Evolutionary conservation across 2,113 vertebrate species (phyloP).

Genomic region (Nannospalax galili): DNA sequence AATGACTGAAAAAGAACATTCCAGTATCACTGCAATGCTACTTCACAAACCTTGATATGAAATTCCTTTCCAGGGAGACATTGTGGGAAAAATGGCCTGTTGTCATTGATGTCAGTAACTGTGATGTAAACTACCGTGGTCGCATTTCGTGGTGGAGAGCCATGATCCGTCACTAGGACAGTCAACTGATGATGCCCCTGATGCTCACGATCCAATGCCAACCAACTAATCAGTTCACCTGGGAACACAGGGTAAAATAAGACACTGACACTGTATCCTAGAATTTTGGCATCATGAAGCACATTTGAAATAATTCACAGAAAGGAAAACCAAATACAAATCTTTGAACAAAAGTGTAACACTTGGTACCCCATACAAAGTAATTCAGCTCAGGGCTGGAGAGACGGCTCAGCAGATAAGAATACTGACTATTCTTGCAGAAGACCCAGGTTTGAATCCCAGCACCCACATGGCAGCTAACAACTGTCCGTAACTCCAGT

Average conservation of each 20-base stretch:
- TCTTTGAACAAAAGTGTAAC: background rate
- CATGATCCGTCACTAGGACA: constrained; percentile 91
- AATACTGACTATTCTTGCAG: too few relatives aligned
- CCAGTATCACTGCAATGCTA: too few relatives aligned
- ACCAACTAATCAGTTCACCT: constrained; percentile 95
- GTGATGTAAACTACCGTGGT: constrained; percentile 86
- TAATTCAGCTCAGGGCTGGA: too few relatives aligned
- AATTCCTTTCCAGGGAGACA: constrained; percentile 83
- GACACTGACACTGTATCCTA: background rate
- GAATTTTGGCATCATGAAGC: fast-evolving
- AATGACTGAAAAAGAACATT: background rate
- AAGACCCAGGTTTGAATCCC: too few relatives aligned
- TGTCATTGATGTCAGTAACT: constrained; percentile 92
- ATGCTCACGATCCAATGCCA: constrained; percentile 91
- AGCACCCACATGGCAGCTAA: too few relatives aligned
- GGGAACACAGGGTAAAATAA: background rate
- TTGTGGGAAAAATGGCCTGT: constrained; percentile 90
- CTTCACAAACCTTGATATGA: constrained; percentile 87
- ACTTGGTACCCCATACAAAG: too few relatives aligned
- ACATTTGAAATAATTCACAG: background rate
- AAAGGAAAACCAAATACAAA: background rate
- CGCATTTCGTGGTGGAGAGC: constrained; percentile 88
- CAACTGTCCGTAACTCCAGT: too few relatives aligned
- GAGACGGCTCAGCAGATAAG: too few relatives aligned
- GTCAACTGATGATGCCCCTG: constrained; percentile 88